Conservation (phyloP, 2,888 invertebrate genomes). For the Rhagium mordax region DNA sequence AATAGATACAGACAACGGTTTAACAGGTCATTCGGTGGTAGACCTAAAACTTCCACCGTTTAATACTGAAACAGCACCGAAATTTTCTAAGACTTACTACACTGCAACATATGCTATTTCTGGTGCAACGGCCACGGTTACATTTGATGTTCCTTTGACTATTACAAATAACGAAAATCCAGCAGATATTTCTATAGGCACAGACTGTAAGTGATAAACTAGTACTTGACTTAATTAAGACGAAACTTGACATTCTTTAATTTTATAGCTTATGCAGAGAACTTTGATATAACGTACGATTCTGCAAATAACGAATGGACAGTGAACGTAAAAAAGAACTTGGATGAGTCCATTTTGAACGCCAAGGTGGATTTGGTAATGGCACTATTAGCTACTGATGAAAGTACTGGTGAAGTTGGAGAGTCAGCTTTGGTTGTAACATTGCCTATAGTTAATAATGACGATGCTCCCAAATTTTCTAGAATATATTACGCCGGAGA, state of each 20-base stretch:
- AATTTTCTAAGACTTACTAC: conserved; percentile 37
- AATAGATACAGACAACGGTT: conserved; percentile 27
- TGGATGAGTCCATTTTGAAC: conserved; percentile 30
- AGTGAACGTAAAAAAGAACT: conserved; percentile 19
- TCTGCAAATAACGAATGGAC: conserved; percentile 10
- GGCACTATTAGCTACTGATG: conserved; percentile 28
- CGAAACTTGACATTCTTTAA: background rate
- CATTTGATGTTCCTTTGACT: conserved; percentile 8
- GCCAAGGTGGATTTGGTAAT: conserved; percentile 29
- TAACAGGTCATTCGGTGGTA: conserved; percentile 12
- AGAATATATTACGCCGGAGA: conserved; percentile 19
- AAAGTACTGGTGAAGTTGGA: conserved; percentile 11
- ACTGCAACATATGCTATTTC: conserved; percentile 28
- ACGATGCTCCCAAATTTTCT: conserved; percentile 38
- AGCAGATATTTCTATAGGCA: conserved; percentile 11
- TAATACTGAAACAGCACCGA: conserved; percentile 8
- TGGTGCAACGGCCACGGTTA: conserved; percentile 3
- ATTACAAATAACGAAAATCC: conserved; percentile 21
- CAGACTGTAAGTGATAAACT: conserved; percentile 27
- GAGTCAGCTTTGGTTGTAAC: conserved; percentile 25
- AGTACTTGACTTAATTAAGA: background rate
- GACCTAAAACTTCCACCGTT: background rate
- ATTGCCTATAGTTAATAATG: conserved; percentile 35
- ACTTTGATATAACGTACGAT: conserved; percentile 34
- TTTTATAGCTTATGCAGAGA: conserved; percentile 38